Conservation (phyloP, 2,113 vertebrate genomes). For the Petaurus breviceps region DNA sequence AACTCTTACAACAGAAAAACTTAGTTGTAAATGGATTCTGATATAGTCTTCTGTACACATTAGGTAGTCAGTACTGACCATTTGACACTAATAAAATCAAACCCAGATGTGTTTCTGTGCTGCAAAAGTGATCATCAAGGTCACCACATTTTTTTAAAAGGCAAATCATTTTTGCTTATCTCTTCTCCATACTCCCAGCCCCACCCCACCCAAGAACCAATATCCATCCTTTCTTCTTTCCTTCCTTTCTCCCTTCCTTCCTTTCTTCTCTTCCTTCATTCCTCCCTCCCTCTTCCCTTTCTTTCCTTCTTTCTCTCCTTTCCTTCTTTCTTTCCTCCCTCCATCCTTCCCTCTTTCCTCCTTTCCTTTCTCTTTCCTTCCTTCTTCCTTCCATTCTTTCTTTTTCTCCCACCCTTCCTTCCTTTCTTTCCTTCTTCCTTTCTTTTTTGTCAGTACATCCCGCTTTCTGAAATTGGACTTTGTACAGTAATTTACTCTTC, state of each 20-base stretch:
- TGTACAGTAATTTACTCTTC: background rate
- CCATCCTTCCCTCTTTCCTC: no score
- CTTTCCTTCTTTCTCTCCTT: no score
- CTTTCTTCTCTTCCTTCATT: no score
- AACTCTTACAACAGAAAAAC: background rate
- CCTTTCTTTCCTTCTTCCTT: no score
- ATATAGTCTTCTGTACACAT: background rate
- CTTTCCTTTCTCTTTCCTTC: no score
- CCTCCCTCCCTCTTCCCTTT: background rate
- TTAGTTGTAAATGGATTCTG: background rate
- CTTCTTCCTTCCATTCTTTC: no score
- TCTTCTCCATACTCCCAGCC: background rate
- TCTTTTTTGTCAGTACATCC: background rate
- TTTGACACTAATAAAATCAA: background rate
- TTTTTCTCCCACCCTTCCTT: no score
- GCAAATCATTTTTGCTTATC: background rate
- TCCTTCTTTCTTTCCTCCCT: no score
- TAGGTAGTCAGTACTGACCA: background rate
- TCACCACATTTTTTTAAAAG: background rate
- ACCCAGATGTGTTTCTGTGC: background rate
- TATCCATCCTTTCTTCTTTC: no score
- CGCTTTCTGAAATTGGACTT: background rate
- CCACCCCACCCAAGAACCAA: background rate
- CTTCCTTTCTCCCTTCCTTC: no score
- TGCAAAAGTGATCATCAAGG: background rate